Evolutionary conservation across 2,797 vertebrate species (phyloP).

Genomic region (Urocyon cinereoargenteus): DNA sequence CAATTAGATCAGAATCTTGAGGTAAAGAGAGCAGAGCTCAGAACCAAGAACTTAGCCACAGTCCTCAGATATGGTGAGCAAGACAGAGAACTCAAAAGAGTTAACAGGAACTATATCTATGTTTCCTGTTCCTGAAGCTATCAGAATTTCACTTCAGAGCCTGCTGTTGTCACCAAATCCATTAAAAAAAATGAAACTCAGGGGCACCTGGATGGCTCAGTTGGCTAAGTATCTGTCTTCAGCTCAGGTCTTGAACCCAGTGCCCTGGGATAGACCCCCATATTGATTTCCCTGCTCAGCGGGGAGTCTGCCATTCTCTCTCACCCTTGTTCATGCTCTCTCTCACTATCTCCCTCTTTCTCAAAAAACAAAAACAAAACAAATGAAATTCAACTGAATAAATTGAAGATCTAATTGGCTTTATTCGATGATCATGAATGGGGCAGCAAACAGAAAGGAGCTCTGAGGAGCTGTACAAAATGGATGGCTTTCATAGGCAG

Average conservation of each 20-base stretch:
- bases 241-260: too few relatives aligned
- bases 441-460: neutral
- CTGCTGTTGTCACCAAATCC: neutral
- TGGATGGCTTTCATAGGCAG: neutral
- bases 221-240: too few relatives aligned
- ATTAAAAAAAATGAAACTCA: neutral
- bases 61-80: neutral
- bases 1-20: neutral
- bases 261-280: too few relatives aligned
- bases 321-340: too few relatives aligned
- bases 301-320: too few relatives aligned
- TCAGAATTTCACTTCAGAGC: neutral
- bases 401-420: neutral
- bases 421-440: neutral
- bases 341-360: too few relatives aligned
- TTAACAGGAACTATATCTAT: neutral
- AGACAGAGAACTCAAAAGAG: neutral
- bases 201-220: too few relatives aligned
- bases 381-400: neutral
- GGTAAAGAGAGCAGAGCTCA: neutral
- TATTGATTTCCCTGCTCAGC: too few relatives aligned
- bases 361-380: too few relatives aligned
- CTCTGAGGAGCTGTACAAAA: neutral
- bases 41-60: neutral
- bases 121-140: neutral